A percentile compares a stretch with the other conserved stretches of the same genome.
phyloP scores from a whole-genome alignment of 2,888 invertebrate species.

The Stenchaetothrips biformis region DNA sequence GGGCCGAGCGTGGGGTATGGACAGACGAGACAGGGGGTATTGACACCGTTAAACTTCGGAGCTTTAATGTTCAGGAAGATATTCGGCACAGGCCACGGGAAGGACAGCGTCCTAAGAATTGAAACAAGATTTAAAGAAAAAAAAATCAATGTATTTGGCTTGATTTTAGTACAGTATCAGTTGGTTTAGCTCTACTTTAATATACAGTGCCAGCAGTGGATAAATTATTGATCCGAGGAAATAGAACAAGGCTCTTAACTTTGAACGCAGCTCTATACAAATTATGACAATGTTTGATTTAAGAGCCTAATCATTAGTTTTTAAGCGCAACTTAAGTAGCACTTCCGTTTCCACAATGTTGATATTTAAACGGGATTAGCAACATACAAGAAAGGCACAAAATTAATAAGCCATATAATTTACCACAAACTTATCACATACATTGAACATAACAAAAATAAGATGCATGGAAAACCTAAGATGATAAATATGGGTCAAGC shows the following conservation, averaged over 20 bases:
- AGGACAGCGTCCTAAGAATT: too few relatives aligned
- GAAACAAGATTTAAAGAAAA: background rate
- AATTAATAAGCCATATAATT: background rate
- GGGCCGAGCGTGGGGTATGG: too few relatives aligned
- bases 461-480: background rate
- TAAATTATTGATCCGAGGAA: background rate
- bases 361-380: background rate
- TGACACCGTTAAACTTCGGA: too few relatives aligned
- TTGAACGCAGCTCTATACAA: background rate
- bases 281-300: background rate
- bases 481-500: background rate
- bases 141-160: background rate
- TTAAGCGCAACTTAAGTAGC: background rate
- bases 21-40: too few relatives aligned
- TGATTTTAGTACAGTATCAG: constrained; percentile 21
- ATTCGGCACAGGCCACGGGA: too few relatives aligned
- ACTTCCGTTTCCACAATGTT: background rate
- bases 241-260: background rate
- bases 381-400: background rate
- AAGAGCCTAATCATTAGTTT: background rate
- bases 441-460: background rate
- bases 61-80: too few relatives aligned
- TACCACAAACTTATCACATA: constrained; percentile 9
- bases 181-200: background rate
- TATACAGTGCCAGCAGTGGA: constrained; percentile 10